phyloP scores from a whole-genome alignment of 2,113 vertebrate genomes.

The Microtus pennsylvanicus region DNA sequence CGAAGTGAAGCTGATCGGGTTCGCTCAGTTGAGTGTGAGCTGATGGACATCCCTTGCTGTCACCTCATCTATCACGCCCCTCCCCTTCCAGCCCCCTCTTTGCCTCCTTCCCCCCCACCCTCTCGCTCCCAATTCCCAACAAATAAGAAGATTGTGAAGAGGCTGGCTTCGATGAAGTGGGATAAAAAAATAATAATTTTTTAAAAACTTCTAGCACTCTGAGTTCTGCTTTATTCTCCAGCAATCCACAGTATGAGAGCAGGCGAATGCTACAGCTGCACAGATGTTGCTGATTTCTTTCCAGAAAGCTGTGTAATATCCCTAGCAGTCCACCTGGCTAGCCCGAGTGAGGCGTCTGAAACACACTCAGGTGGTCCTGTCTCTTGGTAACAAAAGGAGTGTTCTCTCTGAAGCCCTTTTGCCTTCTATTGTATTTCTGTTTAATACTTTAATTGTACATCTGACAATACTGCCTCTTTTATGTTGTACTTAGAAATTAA shows the following conservation, averaged over 20 bases:
- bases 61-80: conserved; percentile 44
- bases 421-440: conserved; percentile 85
- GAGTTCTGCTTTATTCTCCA: conserved; percentile 89
- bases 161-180: conserved; percentile 87
- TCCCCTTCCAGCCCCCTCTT: neutral
- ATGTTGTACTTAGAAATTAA: conserved; percentile 88
- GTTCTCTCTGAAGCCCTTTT: conserved; percentile 89
- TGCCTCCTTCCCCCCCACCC: conserved; percentile 11
- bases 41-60: conserved; percentile 88
- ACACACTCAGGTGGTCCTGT: conserved; percentile 93
- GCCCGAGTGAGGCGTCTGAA: conserved; percentile 87
- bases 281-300: conserved; percentile 83
- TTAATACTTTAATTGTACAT: conserved; percentile 87
- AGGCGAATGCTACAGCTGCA: conserved; percentile 86
- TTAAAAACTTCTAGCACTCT: conserved; percentile 75
- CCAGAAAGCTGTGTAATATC: conserved; percentile 86
- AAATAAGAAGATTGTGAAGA: conserved; percentile 87
- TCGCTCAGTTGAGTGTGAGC: conserved; percentile 98
- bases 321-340: conserved; percentile 86
- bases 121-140: conserved; percentile 78
- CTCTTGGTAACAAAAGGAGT: conserved; percentile 91
- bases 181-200: conserved; percentile 76
- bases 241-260: conserved; percentile 86
- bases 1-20: conserved; percentile 99
- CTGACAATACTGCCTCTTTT: conserved; percentile 88